Evolutionary conservation across 2,113 vertebrate species (phyloP).

Genomic region (Sylvilagus bachmani): DNA sequence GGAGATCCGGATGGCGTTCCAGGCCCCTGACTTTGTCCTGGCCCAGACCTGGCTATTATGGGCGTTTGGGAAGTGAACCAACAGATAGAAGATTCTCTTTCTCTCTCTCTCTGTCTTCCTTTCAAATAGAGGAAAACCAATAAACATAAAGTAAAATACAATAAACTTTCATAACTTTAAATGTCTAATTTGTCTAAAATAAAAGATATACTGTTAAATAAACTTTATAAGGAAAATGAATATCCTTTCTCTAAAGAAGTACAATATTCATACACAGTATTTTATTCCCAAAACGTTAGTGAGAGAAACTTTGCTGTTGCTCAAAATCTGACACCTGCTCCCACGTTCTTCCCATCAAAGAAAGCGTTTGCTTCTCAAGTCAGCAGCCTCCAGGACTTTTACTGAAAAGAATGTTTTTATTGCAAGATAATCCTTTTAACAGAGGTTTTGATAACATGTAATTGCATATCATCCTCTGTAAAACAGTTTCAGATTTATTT

Average conservation of each 20-base stretch:
- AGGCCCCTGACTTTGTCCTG: no score
- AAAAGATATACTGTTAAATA: background rate
- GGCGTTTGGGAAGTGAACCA: no score
- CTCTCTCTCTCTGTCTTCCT: no score
- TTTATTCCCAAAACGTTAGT: background rate
- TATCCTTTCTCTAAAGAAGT: conserved; percentile 40
- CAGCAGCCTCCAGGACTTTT: background rate
- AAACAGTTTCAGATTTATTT: conserved; percentile 27
- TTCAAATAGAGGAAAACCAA: no score
- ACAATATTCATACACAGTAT: background rate
- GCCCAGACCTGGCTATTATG: no score
- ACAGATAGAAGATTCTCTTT: no score
- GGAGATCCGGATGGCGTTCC: no score
- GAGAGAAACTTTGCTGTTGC: background rate
- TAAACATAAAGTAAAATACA: background rate
- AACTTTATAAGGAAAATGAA: background rate
- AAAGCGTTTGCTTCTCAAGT: conserved; percentile 1
- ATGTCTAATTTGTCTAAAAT: background rate
- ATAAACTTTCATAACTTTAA: background rate
- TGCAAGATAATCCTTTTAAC: background rate
- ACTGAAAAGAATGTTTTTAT: background rate
- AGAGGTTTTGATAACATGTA: conserved; percentile 27
- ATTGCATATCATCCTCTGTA: background rate
- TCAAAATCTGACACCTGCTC: conserved; percentile 21
- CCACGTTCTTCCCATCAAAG: background rate